Percentiles rank a stretch among this genome's conserved stretches.
Evolutionary conservation across 1,140 invertebrate genomes (phyloP).

Genomic region (Acyrthosiphon pisum): DNA sequence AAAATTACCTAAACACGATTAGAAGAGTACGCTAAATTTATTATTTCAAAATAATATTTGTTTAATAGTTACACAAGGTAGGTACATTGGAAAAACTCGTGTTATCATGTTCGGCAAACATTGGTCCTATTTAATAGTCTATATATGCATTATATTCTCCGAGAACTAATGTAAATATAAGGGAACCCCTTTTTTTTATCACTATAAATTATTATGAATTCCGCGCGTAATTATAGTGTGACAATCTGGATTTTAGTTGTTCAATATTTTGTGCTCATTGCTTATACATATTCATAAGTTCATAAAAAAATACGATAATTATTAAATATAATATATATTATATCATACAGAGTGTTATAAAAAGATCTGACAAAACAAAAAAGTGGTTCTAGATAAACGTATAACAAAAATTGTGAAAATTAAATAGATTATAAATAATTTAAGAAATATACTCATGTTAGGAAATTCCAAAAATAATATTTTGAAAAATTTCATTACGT

Average conservation of each 20-base stretch:
- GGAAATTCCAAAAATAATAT: too few species aligned
- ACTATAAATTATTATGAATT: not conserved
- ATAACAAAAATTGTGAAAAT: too few species aligned
- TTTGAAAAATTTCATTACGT: too few species aligned
- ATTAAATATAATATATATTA: not conserved
- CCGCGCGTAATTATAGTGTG: not conserved
- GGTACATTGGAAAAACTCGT: not conserved
- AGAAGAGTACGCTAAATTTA: not conserved
- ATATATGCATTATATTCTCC: not conserved
- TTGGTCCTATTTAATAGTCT: not conserved
- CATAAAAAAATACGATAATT: not conserved
- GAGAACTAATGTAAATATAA: slow-evolving; percentile 11
- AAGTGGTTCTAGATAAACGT: too few species aligned
- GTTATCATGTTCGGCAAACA: slow-evolving; percentile 22
- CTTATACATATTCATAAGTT: not conserved
- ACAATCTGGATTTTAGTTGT: not conserved
- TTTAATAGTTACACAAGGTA: not conserved
- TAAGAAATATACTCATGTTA: too few species aligned
- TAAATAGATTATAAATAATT: too few species aligned
- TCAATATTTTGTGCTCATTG: not conserved
- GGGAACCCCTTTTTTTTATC: not conserved
- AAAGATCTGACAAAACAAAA: too few species aligned
- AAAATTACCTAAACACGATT: not conserved
- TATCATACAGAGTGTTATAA: not conserved
- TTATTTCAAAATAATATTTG: slow-evolving; percentile 4